Evolutionary conservation across 2,888 invertebrate species (phyloP).

Genomic region (Miltochrista miniata): DNA sequence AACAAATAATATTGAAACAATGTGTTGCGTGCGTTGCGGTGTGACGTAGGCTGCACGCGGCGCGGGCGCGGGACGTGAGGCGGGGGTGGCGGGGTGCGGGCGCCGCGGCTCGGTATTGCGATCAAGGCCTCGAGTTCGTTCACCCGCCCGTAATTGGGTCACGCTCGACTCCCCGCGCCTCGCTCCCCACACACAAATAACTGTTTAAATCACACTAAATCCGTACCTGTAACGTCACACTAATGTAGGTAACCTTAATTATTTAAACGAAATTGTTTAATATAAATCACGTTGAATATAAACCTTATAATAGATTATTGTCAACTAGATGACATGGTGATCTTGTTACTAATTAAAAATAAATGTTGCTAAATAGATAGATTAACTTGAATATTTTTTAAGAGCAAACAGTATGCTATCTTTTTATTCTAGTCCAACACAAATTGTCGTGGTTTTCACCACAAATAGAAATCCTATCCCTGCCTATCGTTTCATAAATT

Average conservation of each 20-base stretch:
- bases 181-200: constrained; percentile 70
- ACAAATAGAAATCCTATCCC: no score
- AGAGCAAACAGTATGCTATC: no score
- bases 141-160: constrained; percentile 78
- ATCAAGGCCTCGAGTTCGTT: constrained; percentile 83
- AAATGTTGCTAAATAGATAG: neutral
- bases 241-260: constrained; percentile 54
- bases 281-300: constrained; percentile 6
- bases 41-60: constrained; percentile 53
- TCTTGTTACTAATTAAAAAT: constrained; percentile 6
- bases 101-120: constrained; percentile 71
- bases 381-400: neutral
- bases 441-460: no score
- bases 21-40: constrained; percentile 48
- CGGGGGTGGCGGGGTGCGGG: constrained; percentile 36
- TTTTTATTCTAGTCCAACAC: no score
- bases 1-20: constrained; percentile 61
- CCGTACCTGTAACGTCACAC: constrained; percentile 70
- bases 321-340: neutral
- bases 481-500: no score
- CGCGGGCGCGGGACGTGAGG: constrained; percentile 19
- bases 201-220: constrained; percentile 76
- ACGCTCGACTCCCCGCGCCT: constrained; percentile 65
- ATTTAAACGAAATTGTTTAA: constrained; percentile 12
- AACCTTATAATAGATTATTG: constrained; percentile 15